Evolutionary conservation across 1,140 invertebrate species (phyloP).

Genomic region (Teleogryllus occipitalis): DNA sequence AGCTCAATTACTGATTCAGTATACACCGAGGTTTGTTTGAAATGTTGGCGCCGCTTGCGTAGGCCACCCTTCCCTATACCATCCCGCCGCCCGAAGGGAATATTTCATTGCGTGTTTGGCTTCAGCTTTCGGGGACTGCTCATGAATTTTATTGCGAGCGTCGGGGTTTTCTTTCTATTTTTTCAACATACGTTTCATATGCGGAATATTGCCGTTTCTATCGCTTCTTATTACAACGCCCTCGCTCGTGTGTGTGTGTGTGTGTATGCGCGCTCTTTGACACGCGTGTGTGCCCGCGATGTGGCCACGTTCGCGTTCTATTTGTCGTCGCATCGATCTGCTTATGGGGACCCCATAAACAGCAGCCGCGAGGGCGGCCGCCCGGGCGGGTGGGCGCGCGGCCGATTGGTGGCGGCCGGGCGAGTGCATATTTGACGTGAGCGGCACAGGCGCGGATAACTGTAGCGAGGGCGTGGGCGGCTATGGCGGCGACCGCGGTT

Average conservation of each 20-base stretch:
- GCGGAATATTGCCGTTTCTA: background rate
- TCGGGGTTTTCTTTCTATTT: background rate
- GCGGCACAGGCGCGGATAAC: background rate
- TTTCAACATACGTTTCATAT: background rate
- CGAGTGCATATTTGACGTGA: background rate
- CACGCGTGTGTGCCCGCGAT: no score
- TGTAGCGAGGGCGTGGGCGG: background rate
- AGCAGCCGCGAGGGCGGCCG: background rate
- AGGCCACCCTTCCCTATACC: background rate
- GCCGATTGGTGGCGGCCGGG: background rate
- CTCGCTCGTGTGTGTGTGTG: no score
- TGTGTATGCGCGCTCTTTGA: no score
- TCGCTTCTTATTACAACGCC: no score
- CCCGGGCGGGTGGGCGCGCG: background rate
- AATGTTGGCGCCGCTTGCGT: background rate
- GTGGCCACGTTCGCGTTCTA: background rate
- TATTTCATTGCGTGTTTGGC: background rate
- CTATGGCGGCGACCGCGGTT: no score
- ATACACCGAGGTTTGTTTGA: background rate
- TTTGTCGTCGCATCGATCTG: background rate
- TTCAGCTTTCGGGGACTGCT: background rate
- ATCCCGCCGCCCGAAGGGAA: background rate
- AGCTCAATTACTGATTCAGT: slow-evolving; percentile 4
- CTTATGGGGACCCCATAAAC: background rate
- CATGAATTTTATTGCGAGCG: background rate